phyloP scores from a whole-genome alignment of 2,888 invertebrate genomes.

The Caenorhabditis doughertyi region DNA sequence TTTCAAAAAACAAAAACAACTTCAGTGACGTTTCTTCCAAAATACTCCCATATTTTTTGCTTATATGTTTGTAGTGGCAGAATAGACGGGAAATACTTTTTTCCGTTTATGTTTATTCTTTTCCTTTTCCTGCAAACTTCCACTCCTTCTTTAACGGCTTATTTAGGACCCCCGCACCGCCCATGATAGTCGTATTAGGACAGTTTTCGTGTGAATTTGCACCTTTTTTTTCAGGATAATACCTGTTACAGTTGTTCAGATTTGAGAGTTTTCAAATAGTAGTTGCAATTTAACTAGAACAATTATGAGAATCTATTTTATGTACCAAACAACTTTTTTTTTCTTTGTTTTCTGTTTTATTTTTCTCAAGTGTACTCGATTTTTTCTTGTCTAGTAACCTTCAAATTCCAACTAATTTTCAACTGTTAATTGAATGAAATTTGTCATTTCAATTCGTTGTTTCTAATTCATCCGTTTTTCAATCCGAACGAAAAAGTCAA shows the following conservation, averaged over 20 bases:
- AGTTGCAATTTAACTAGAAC: background rate
- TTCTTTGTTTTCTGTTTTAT: background rate
- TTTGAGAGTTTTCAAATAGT: too few species aligned
- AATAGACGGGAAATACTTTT: background rate
- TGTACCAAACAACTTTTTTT: background rate
- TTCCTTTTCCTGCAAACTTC: constrained; percentile 25
- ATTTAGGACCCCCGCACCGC: constrained; percentile 24
- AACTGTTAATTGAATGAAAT: constrained; percentile 49
- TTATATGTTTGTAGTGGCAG: background rate
- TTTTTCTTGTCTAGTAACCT: constrained; percentile 13
- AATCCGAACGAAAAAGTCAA: constrained; percentile 36
- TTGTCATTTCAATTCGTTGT: constrained; percentile 11
- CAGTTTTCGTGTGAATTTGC: constrained; percentile 19
- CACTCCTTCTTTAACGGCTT: constrained; percentile 11
- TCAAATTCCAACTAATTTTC: constrained; percentile 34
- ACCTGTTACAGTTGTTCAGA: too few species aligned
- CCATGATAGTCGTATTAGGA: constrained; percentile 20
- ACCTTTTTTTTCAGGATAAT: background rate
- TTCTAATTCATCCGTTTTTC: constrained; percentile 12
- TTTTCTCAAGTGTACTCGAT: constrained; percentile 4
- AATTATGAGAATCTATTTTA: too few species aligned
- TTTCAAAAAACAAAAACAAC: background rate
- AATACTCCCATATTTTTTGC: too few species aligned
- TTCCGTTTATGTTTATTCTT: constrained; percentile 20
- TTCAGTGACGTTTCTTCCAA: too few species aligned